Percentiles rank a stretch among this genome's conserved stretches.
Conservation (phyloP, 2,888 invertebrate species). For the Euphydryas editha region DNA sequence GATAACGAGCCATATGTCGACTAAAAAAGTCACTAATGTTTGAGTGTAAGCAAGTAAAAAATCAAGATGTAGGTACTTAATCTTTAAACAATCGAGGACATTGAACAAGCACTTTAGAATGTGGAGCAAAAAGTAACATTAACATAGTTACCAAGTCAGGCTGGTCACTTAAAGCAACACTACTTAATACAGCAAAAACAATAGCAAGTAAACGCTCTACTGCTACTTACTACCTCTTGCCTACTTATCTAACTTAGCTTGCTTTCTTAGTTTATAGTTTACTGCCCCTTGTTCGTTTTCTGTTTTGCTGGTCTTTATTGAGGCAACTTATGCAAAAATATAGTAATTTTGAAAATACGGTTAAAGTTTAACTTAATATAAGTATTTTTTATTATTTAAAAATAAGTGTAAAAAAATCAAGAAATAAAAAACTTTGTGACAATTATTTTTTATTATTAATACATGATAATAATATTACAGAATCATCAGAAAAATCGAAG, state of each 20-base stretch:
- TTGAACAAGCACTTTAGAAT: slow-evolving; percentile 36
- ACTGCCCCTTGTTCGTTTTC: slow-evolving; percentile 40
- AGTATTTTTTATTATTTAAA: neutral
- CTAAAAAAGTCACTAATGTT: slow-evolving; percentile 5
- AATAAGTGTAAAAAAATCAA: neutral
- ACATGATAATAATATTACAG: neutral
- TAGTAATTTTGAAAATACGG: neutral
- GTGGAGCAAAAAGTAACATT: slow-evolving; percentile 42
- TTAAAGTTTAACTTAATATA: neutral
- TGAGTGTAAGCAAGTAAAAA: slow-evolving; percentile 23
- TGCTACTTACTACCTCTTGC: slow-evolving; percentile 49
- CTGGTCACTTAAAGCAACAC: slow-evolving; percentile 64
- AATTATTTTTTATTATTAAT: too few species aligned
- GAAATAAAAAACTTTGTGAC: neutral
- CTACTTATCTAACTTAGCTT: slow-evolving; percentile 48
- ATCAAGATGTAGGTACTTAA: slow-evolving; percentile 29
- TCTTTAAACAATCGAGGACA: slow-evolving; percentile 37
- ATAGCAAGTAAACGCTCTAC: slow-evolving; percentile 58
- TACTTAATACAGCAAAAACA: slow-evolving; percentile 71
- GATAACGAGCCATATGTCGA: neutral
- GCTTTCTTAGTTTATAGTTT: slow-evolving; percentile 42
- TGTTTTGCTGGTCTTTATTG: slow-evolving; percentile 28
- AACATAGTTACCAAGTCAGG: slow-evolving; percentile 52
- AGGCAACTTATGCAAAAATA: slow-evolving; percentile 6
- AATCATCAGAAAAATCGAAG: slow-evolving; percentile 7